Conservation (phyloP, 2,113 vertebrate species). For the Microcebus griseorufus region DNA sequence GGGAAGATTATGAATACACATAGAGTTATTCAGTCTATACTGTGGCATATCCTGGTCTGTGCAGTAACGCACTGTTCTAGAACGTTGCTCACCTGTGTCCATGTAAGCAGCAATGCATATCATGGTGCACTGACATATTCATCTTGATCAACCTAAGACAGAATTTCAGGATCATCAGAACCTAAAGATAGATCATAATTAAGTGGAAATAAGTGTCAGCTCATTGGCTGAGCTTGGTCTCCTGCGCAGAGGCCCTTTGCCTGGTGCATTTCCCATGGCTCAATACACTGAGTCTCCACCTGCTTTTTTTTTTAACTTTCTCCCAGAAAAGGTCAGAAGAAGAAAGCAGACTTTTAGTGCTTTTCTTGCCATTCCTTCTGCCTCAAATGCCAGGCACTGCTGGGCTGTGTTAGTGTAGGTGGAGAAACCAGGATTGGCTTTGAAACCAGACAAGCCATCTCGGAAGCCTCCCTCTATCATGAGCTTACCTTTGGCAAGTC, state of each 20-base stretch:
- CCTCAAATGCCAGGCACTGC: not conserved
- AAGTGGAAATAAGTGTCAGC: not conserved
- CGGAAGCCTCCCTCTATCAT: not conserved
- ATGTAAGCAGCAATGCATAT: not conserved
- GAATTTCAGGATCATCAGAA: not conserved
- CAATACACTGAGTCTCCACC: not conserved
- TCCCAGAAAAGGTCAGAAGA: not conserved
- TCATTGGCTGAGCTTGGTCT: not conserved
- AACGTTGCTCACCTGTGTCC: not conserved
- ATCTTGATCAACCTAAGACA: not conserved
- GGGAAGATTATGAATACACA: not conserved
- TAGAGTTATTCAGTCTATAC: not conserved
- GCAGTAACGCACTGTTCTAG: not conserved
- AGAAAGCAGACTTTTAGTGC: not conserved
- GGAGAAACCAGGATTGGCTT: not conserved
- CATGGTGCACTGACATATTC: not conserved
- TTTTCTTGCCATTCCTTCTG: not conserved
- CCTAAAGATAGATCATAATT: not conserved
- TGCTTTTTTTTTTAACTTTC: not conserved
- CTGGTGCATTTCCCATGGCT: not conserved
- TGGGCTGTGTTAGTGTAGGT: not conserved
- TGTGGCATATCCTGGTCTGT: not conserved
- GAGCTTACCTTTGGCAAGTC: not conserved
- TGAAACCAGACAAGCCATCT: not conserved
- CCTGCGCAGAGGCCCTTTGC: not conserved